Conservation (phyloP, 2,113 vertebrate species). For the Silurus glanis region DNA sequence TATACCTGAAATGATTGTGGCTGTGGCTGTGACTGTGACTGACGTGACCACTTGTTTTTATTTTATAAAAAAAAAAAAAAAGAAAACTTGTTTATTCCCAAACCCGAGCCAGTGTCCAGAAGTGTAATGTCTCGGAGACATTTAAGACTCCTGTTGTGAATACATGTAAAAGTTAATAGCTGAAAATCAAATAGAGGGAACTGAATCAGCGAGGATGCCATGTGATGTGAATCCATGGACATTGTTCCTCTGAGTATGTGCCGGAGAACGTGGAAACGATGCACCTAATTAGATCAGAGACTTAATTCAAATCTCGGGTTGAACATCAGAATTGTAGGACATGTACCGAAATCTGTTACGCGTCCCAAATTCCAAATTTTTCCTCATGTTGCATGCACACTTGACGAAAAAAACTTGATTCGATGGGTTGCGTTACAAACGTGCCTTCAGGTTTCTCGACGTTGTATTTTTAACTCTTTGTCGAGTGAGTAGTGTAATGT, state of each 20-base stretch:
- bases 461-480: not conserved
- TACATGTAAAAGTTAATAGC: not conserved
- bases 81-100: not conserved
- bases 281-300: slow-evolving; percentile 49
- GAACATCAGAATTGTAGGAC: not conserved
- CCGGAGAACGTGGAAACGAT: not conserved
- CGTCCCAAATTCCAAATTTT: not conserved
- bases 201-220: not conserved
- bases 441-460: too few species aligned
- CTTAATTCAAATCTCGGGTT: slow-evolving; percentile 38
- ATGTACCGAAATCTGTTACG: not conserved
- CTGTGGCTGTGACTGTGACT: not conserved
- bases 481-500: not conserved
- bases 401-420: not conserved
- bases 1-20: not conserved
- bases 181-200: not conserved
- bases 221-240: not conserved
- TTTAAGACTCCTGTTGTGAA: not conserved
- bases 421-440: not conserved
- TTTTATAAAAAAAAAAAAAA: not conserved
- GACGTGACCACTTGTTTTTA: not conserved
- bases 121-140: not conserved
- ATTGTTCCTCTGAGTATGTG: slow-evolving; percentile 21
- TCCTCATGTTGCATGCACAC: not conserved
- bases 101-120: not conserved